Evolutionary conservation across 2,113 vertebrate genomes (phyloP), one percentile per base, ranked within the genome.

Genomic region (Cyanistes caeruleus): DNA sequence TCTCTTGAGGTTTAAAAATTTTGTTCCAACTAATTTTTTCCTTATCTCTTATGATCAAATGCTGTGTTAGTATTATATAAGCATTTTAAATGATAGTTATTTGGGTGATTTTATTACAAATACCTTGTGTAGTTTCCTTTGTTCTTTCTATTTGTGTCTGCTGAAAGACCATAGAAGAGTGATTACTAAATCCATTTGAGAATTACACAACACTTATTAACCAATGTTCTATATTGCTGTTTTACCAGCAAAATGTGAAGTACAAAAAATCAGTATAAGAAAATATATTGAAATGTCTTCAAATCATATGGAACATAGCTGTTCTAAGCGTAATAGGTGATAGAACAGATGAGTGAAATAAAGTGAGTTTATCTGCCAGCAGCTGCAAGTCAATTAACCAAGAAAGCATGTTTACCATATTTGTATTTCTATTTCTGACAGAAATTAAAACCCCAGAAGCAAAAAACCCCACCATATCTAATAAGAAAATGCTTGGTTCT

Each of bases 331-430:
- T 91, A 84, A 89, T 43, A 91, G 89, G 51, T 89, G 39, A 65
- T 65, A 49, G 59, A 93, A 79, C 65, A 91, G 68, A 73, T 90
- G 90, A 68, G 59, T 89, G 79, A 96, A 95, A 91, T 77, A 95
- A 94, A 33, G 46, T 74, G 90, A 84, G 72, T 93, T 94, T 91
- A 80, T 83, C 76, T 69, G 39, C 49, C 13, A 15, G 59, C 68
- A 96, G 53, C 60, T 22, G 16, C 41, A 83, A 90, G 62, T 64
- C 78, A 93, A 63, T 95, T 93, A 94, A 92, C 91, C 72, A 60
- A 51, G 64, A 51, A 89, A 72, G n/a, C 67, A 58, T 5, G 0
- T 78, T 93, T 79, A 58, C 70, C 55, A 51, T 84, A 84, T 92
- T 94, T 94, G 72, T 70, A 39, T 81, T 95, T 86, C 73, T 89